phyloP scores from a whole-genome alignment of 92 coral and sea anemone genomes.

The Porites evermanni region DNA sequence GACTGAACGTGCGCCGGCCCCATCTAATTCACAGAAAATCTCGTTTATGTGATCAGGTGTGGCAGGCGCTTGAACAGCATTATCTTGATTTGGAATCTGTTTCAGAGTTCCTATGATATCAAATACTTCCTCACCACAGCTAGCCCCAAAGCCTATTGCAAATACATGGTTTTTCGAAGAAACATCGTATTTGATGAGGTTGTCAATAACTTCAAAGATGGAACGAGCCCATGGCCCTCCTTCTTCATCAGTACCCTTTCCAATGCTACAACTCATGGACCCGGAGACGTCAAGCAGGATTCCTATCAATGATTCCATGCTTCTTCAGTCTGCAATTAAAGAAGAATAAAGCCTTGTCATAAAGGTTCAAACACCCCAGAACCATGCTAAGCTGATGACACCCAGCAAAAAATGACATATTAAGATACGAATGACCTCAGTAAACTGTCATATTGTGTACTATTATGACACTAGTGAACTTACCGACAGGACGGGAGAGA shows the following conservation, averaged over 20 bases:
- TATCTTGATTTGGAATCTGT: background rate
- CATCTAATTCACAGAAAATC: conserved; percentile 7
- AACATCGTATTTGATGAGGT: conserved; percentile 67
- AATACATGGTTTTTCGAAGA: conserved; percentile 51
- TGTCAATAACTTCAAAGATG: conserved; percentile 62
- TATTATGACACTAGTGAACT: no score
- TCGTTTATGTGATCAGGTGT: background rate
- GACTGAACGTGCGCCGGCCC: conserved; percentile 46
- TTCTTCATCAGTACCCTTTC: conserved; percentile 32
- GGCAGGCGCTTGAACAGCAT: no score
- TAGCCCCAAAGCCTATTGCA: conserved; percentile 63
- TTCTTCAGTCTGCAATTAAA: no score
- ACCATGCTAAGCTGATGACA: no score
- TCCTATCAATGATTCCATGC: conserved; percentile 46
- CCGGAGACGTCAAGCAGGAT: conserved; percentile 69
- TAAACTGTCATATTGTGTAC: no score
- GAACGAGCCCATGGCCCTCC: conserved; percentile 68
- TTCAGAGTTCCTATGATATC: conserved; percentile 32
- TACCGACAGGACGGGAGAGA: no score
- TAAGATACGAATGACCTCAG: no score
- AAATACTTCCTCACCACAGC: conserved; percentile 4
- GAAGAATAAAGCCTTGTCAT: no score
- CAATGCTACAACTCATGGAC: conserved; percentile 56
- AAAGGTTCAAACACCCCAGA: no score
- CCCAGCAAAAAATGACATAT: no score